phyloP scores from a whole-genome alignment of 2,888 invertebrate species.

The Lottia scabra region DNA sequence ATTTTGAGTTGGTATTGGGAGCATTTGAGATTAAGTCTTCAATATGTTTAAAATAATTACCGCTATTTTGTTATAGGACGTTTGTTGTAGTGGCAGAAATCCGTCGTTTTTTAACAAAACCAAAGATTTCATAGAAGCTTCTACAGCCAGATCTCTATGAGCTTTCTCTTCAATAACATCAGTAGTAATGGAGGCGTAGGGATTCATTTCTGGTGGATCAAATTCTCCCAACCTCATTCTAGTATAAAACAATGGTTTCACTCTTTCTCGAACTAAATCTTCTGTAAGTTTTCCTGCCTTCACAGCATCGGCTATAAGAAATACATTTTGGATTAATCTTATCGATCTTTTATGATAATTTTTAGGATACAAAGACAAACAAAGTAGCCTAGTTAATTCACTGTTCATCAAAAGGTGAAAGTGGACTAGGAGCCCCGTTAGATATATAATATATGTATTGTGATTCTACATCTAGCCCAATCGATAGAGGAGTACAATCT shows the following conservation, averaged over 20 bases:
- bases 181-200: constrained; percentile 37
- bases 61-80: neutral
- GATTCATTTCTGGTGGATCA: constrained; percentile 40
- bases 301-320: constrained; percentile 5
- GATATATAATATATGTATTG: too few species aligned
- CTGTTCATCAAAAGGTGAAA: too few species aligned
- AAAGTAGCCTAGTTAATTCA: too few species aligned
- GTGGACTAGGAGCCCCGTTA: too few species aligned
- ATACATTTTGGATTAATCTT: too few species aligned
- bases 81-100: neutral
- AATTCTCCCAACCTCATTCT: constrained; percentile 35
- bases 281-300: constrained; percentile 8
- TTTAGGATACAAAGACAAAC: too few species aligned
- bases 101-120: constrained; percentile 45
- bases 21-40: neutral
- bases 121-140: constrained; percentile 40
- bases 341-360: too few species aligned
- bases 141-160: constrained; percentile 37
- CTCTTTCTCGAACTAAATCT: constrained; percentile 12
- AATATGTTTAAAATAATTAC: neutral
- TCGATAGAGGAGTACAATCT: too few species aligned
- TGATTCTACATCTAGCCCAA: too few species aligned
- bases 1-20: neutral
- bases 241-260: constrained; percentile 27
- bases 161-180: constrained; percentile 37